Evolutionary conservation across 2,113 vertebrate genomes (phyloP), one percentile per base, ranked within the genome.

Genomic region (Nothoprocta perdicaria): DNA sequence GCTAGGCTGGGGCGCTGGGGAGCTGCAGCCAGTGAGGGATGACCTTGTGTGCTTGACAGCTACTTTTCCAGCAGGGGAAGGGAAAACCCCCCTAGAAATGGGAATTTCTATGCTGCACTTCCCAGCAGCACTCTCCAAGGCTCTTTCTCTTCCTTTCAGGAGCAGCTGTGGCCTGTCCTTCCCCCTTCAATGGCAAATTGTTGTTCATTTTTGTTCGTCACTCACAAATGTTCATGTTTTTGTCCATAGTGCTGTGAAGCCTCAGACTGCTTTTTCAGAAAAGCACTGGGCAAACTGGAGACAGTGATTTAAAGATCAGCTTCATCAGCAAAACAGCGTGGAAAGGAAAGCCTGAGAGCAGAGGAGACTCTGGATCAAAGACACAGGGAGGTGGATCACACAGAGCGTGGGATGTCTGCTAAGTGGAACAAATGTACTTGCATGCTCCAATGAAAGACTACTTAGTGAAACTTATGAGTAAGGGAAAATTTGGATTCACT

Each of bases 401-500:
- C 68, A 77, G 79, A 71, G 35, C 5, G 8, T 52, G 45, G 45
- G 40, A 45, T 82, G 40, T 31, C 23, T 87, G 29, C 65, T 60
- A 38, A 83, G 16, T 50, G 35, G 60, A 92, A 35, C 21, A 85
- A 72, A 40, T 24, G 10, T 24, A 9, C 23, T 4, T 3, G 8
- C 82, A 71, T 55, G 55, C 38, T 58, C 45, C 33, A 33, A n/a
- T 74, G 60, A 89, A 93, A 86, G 41, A 33, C 29, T 80, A 35
- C 29, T 53, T 33, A 52, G 11, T 79, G 48, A 79, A 73, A 66
- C 1, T 31, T 62, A 27, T 0, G 11, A 73, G 19, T 62, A 57
- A 68, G 19, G 27, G n/a, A 53, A 43, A 79, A 68, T 23, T 61
- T 68, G n/a, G 23, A 61, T 88, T 71, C 79, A 14, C 53, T 5